These are phyloP conservation scores for Exaiptasia diaphana DNA, from an alignment of 64 coral and sea anemone species.

Conservation along the genomic window DNA sequence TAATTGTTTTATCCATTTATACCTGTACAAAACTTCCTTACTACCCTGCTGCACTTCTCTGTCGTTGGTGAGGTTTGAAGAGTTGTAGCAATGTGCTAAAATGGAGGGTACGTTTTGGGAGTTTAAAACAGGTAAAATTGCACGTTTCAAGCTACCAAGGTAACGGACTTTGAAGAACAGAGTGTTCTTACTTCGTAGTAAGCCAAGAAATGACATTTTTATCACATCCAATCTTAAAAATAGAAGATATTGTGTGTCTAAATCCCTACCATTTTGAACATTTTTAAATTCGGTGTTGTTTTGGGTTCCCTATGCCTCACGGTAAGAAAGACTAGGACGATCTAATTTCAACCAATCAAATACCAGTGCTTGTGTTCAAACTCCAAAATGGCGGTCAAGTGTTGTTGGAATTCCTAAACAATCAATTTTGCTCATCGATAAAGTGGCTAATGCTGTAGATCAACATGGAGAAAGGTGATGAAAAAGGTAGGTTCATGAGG, in stretches of 20 bases:
- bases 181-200: no score
- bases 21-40: constrained; percentile 31
- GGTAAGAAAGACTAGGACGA: background rate
- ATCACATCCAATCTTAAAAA: no score
- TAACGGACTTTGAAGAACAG: no score
- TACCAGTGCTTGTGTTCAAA: background rate
- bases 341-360: background rate
- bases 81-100: no score
- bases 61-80: background rate
- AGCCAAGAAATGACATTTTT: no score
- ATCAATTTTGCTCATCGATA: background rate
- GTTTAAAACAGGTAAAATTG: no score
- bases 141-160: no score
- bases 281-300: no score
- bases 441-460: background rate
- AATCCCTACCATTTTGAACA: no score
- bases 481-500: background rate
- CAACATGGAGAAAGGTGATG: background rate
- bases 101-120: no score
- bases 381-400: background rate
- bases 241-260: no score
- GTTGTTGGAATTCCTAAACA: background rate
- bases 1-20: constrained; percentile 74
- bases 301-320: background rate
- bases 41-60: background rate